These are phyloP conservation scores for Cervus canadensis DNA, from an alignment of 2,113 vertebrate genomes.

Conservation along the genomic window DNA sequence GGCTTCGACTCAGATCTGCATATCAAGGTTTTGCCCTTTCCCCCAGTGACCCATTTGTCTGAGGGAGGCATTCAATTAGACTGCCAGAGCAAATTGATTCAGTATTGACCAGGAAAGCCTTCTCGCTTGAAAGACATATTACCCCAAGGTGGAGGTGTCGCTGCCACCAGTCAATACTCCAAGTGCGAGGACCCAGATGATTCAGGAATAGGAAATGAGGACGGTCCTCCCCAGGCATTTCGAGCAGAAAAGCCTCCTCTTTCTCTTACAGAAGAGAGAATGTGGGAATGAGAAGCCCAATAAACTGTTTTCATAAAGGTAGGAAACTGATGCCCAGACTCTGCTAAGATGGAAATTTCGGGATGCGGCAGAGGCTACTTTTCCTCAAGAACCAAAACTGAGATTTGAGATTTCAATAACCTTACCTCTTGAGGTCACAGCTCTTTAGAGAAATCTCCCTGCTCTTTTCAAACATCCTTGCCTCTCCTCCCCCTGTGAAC, in stretches of 20 bases:
- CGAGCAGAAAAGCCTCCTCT: neutral
- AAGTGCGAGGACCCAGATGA: neutral
- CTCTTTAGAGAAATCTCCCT: neutral
- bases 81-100: constrained; percentile 62
- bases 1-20: constrained; percentile 52
- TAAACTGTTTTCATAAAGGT: neutral
- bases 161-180: constrained; percentile 24
- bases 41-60: constrained; percentile 67
- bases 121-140: constrained; percentile 57
- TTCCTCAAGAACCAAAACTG: neutral
- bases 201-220: neutral
- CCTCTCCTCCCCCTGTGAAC: neutral
- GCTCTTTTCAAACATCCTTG: neutral
- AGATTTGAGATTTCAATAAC: neutral
- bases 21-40: constrained; percentile 63
- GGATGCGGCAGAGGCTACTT: neutral
- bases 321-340: neutral
- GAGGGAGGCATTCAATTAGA: constrained; percentile 71
- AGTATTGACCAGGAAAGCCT: constrained; percentile 60
- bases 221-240: neutral
- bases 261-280: neutral
- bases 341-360: neutral
- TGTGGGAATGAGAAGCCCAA: neutral
- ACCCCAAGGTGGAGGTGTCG: neutral
- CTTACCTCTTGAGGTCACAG: neutral